Percentiles rank a stretch among this genome's conserved stretches.
Evolutionary conservation across 2,797 vertebrate species (phyloP).

Genomic region (Darevskia mixta): DNA sequence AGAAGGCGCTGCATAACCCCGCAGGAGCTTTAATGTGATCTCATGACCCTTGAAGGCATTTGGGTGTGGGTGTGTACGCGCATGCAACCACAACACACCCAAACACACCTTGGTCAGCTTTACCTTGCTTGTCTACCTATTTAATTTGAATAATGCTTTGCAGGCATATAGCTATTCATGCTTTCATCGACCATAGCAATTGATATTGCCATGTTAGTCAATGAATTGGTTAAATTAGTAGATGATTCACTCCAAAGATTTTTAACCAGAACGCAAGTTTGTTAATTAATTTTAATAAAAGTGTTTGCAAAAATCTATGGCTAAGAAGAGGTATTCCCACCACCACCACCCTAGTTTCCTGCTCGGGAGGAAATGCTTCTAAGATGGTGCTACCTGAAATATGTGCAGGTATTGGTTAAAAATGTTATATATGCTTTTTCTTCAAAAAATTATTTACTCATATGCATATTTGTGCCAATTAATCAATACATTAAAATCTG

Average conservation of each 20-base stretch:
- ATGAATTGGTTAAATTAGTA: not conserved
- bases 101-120: slow-evolving; percentile 8
- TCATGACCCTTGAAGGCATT: not conserved
- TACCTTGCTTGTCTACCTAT: not conserved
- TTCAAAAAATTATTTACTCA: not conserved
- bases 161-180: not conserved
- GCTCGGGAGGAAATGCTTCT: not conserved
- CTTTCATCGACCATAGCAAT: not conserved
- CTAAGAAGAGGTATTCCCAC: not conserved
- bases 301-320: not conserved
- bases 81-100: too few species aligned
- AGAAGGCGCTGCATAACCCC: not conserved
- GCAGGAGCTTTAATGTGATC: rapidly evolving
- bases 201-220: not conserved
- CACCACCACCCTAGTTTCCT: too few species aligned
- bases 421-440: not conserved
- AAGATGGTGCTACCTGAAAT: not conserved
- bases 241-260: not conserved
- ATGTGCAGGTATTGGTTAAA: not conserved
- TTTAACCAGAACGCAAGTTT: not conserved
- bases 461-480: not conserved
- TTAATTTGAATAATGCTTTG: slow-evolving; percentile 1
- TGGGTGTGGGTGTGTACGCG: not conserved
- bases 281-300: not conserved
- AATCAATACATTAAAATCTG: not conserved